Evolutionary conservation across 2,888 invertebrate genomes (phyloP), one percentile per base, ranked within the genome.

Genomic region (Trisateles emortualis): DNA sequence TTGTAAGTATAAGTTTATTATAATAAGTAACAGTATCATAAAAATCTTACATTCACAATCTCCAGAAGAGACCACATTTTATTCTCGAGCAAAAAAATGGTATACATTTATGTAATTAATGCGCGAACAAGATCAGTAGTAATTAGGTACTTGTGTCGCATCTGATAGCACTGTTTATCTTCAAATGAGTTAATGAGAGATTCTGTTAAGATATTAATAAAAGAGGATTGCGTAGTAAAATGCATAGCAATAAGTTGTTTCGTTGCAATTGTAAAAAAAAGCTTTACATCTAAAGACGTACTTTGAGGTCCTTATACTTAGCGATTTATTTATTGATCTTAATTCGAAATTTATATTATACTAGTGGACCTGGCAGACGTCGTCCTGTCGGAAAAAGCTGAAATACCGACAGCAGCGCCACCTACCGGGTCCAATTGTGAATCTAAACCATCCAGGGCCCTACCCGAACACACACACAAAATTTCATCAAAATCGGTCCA

Each of bases 181-280:
- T 50, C 36, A 52, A 64, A 64, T 56, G 49, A 49, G 61, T 52
- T 64, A 52, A 64, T 64, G 61, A 66, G 67, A 56, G 44, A 66
- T 61, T 62, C 57, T 52, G 66, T 50, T 44, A 47, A 40, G 36
- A 10, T 17, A 36, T 36, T 36, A 36, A 36, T 36, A 13, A 33
- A 14, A 33, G 5, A 14, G 6, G 14, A n/a, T 33, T 9, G 3
- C 33, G 9, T 33, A 14, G 33, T 14, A 5, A 14, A 33, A 33
- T 33, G 13, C 10, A 14, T 33, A 33, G 14, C 14, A 33, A 8
- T 26, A 26, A 26, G 8, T 8, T 26, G 19, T 19, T 2, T 26
- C 26, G 26, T 26, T 26, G 8, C 3, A 8, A 8, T 19, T 5
- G 26, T n/a, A n/a, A n/a, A n/a, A n/a, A n/a, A n/a, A n/a, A n/a